These are phyloP conservation scores for Styela plicata DNA, from an alignment of 23 tunicate species.

Conservation along the genomic window DNA sequence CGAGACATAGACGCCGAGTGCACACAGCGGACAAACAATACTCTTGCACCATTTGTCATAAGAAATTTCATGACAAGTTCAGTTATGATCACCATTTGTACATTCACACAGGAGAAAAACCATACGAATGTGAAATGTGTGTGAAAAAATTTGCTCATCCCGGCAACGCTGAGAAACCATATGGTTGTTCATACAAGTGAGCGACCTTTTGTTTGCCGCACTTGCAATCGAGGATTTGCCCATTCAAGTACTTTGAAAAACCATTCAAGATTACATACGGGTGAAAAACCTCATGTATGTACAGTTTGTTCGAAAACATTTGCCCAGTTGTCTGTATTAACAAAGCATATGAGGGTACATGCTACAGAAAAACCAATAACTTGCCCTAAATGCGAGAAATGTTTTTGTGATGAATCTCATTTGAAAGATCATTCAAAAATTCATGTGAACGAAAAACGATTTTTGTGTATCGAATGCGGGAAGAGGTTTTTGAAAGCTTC, in stretches of 20 bases:
- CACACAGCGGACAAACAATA: background rate
- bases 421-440: background rate
- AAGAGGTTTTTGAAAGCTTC: background rate
- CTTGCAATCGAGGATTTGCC: background rate
- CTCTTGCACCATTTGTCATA: background rate
- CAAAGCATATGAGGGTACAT: background rate
- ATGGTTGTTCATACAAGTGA: background rate
- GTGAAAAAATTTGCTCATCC: background rate
- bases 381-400: background rate
- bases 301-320: background rate
- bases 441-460: background rate
- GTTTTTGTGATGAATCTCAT: background rate
- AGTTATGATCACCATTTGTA: background rate
- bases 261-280: background rate
- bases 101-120: background rate
- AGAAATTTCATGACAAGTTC: background rate
- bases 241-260: background rate
- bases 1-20: background rate
- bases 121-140: background rate
- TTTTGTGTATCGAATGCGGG: background rate
- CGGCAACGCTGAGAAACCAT: background rate
- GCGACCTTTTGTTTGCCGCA: background rate
- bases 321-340: background rate
- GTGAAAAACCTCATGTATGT: background rate
- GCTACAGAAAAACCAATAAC: background rate